Evolutionary conservation across 2,797 vertebrate genomes (phyloP).

Genomic region (Tapirus indicus): DNA sequence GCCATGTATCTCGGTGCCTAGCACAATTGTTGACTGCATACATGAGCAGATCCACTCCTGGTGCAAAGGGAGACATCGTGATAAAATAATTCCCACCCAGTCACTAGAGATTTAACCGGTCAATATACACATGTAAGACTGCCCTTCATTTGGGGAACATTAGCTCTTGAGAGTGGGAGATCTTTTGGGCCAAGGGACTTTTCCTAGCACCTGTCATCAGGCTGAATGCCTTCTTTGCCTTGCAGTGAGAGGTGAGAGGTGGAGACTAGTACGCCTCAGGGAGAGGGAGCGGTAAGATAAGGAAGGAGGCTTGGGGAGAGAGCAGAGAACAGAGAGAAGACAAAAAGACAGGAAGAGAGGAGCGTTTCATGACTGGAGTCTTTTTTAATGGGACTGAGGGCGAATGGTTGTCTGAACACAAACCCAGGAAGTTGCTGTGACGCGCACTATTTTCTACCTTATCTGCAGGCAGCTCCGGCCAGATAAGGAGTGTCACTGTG

Average conservation of each 20-base stretch:
- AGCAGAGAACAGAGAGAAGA: constrained; percentile 42
- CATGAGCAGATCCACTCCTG: neutral
- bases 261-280: neutral
- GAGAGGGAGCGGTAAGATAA: constrained; percentile 10
- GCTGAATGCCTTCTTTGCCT: neutral
- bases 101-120: neutral
- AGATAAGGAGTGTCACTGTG: constrained; percentile 83
- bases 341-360: constrained; percentile 67
- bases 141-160: neutral
- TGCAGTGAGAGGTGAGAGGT: constrained; percentile 44
- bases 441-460: constrained; percentile 75
- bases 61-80: neutral
- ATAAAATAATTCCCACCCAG: neutral
- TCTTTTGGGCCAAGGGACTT: neutral
- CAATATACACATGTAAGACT: neutral
- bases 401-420: constrained; percentile 63
- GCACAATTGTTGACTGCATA: neutral
- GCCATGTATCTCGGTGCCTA: neutral
- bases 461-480: constrained; percentile 79
- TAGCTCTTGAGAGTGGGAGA: neutral
- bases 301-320: neutral
- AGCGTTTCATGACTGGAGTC: neutral
- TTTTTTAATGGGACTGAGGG: constrained; percentile 27
- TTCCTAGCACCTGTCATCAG: neutral
- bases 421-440: constrained; percentile 80